Base-by-base conservation (phyloP, 2,888 invertebrate genomes). In the Aleiodes testaceus region DNA sequence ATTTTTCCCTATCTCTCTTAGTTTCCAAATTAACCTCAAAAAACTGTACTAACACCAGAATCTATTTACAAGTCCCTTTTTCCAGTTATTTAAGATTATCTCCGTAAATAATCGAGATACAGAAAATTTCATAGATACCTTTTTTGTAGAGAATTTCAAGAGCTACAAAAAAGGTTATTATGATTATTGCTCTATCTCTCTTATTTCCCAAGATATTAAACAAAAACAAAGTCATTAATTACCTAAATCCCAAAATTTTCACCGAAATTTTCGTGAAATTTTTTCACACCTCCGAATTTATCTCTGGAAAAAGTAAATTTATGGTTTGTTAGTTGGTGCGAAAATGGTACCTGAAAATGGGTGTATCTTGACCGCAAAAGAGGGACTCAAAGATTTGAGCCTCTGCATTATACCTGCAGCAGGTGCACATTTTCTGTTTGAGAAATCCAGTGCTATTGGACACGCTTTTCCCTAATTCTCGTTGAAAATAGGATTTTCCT, bases 331-430 rank as follows among this genome's bases (percentile, higher is more conserved):
- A 67, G 59, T n/a, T 14, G 55, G 55, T 47, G 69, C 49, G 61
- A 61, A 61, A 69, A 61, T 45, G 9, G 36, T 59, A 67, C 59
- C 55, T 67, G 67, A 14, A 59, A 42, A 45, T 59, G 55, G 36
- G 71, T 53, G 63, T 42, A 69, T 72, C 72, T 75, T 75, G 63
- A 73, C 72, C 74, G 73, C 72, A 73, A 72, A 73, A 71, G 63
- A 67, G 36, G 63, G 66, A 59, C 75, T 42, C 16, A 59, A 59
- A 26, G 3, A 59, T 18, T 59, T 36, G 36, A 9, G 59, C 59
- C 59, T 42, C 18, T 11, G 36, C 9, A 59, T 59, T 59, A 59
- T 73, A 71, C 70, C 73, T 72, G 73, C 68, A 73, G 75, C 75
- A 75, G 75, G 75, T 75, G 75, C 73, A 75, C 20, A 9, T 36